Evolutionary conservation across 1,140 invertebrate species (phyloP), one percentile per base, ranked within the genome.

Genomic region (Drosophila asahinai): DNA sequence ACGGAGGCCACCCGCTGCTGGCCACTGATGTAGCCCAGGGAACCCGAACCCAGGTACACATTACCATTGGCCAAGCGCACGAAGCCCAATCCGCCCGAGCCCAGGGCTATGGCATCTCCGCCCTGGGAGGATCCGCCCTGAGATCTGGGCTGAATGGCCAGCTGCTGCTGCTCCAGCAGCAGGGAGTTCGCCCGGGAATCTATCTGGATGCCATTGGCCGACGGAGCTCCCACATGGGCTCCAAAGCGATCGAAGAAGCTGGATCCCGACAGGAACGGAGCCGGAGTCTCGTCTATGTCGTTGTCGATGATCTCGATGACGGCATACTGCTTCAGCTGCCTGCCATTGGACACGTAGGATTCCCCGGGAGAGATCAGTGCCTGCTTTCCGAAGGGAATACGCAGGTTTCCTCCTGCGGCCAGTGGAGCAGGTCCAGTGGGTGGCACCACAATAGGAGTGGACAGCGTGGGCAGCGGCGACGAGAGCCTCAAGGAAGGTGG

Each of bases 281-380:
- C 58, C 3, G 77, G 79, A 2, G 63, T 76, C 27, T 92, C 86
- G 7, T 81, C 78, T 17, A 93, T 81, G 17, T 93, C 92, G 52
- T 93, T 92, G 60, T 90, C 86, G n/a, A 93, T 91, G 9, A 91
- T 79, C 73, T 93, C 92, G 6, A 90, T 74, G 7, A 93, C 92
- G 8, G 84, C 82, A 30, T 93, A 93, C 43, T 93, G 92, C 54
- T 93, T 93, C 58, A 93, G 58, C 55, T 91, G 82, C 3, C 92
- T 81, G 49, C 92, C 92, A 67, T 92, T 89, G 63, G 78, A 59
- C 14, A 82, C 66, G 27, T 93, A 93, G 5, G 77, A 82, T 7
- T 90, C 76, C 2, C 86, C 86, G 52, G 86, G 86, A 4, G 86
- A 52, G 17, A 89, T 81, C 19, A 89, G 27, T 2, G 91, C 79